These are phyloP conservation scores for Arenaria interpres DNA, from an alignment of 2,113 vertebrate genomes.

Conservation along the genomic window DNA sequence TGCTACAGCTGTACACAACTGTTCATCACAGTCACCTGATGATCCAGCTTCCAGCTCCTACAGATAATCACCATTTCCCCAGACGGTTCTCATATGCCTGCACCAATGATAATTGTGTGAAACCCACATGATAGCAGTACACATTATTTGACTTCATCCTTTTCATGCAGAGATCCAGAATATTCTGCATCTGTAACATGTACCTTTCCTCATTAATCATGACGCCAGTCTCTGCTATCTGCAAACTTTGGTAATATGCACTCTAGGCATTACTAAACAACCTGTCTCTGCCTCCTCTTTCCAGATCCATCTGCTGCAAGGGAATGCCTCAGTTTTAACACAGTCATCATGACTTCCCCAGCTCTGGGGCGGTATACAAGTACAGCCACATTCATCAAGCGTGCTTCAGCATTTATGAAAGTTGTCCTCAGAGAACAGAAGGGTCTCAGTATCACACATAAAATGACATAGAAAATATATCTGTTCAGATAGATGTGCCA, in stretches of 20 bases:
- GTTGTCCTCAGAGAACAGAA: neutral
- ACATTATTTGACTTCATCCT: neutral
- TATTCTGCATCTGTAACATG: neutral
- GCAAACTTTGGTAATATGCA: neutral
- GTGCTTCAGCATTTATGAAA: neutral
- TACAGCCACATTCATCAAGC: neutral
- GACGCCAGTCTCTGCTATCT: neutral
- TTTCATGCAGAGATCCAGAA: neutral
- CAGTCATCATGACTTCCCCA: neutral
- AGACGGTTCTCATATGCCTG: neutral
- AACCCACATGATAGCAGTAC: neutral
- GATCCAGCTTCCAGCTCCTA: neutral
- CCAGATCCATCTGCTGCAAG: neutral
- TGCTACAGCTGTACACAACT: neutral
- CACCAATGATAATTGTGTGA: neutral
- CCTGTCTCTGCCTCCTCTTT: neutral
- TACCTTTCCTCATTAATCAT: neutral
- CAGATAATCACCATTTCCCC: neutral
- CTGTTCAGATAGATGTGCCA: neutral
- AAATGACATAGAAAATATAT: neutral
- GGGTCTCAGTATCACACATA: neutral
- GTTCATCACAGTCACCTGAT: neutral
- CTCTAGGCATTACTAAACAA: neutral
- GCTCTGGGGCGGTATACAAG: neutral
- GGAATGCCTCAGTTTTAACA: neutral